Evolutionary conservation across 2,113 vertebrate species (phyloP).

Genomic region (Pseudonaja textilis): DNA sequence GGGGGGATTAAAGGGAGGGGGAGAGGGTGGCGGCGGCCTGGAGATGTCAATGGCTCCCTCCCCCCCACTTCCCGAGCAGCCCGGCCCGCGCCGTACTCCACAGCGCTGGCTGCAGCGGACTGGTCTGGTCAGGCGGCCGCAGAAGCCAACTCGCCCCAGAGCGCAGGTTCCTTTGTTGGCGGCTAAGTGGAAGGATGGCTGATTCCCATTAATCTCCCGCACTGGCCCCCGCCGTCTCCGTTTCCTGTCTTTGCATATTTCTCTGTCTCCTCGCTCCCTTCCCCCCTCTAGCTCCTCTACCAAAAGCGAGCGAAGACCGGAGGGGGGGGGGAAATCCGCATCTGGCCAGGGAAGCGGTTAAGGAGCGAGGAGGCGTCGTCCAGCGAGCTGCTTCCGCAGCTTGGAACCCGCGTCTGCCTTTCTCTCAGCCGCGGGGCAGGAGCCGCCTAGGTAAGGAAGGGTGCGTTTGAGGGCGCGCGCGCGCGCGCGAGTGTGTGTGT

Average conservation of each 20-base stretch:
- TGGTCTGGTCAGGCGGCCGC: background rate
- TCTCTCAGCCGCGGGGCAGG: background rate
- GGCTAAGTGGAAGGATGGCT: constrained; percentile 37
- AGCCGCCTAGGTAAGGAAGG: background rate
- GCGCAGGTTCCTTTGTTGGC: constrained; percentile 58
- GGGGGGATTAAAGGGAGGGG: background rate
- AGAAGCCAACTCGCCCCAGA: constrained; percentile 4
- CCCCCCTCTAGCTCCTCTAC: constrained; percentile 42
- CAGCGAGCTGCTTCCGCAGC: constrained; percentile 20
- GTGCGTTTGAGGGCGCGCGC: background rate
- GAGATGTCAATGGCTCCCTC: background rate
- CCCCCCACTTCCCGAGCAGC: background rate
- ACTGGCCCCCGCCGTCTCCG: constrained; percentile 60
- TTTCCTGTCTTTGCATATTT: constrained; percentile 67
- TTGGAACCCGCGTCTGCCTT: constrained; percentile 29
- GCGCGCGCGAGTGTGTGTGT: background rate
- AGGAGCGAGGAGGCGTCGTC: background rate
- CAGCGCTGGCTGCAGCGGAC: background rate
- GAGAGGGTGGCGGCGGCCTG: background rate
- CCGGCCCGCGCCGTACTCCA: background rate
- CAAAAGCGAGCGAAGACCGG: background rate
- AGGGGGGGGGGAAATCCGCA: background rate
- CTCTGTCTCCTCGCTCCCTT: constrained; percentile 26
- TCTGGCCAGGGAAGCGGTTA: constrained; percentile 36
- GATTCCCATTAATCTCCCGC: constrained; percentile 67